Evolutionary conservation across 2,888 invertebrate genomes (phyloP).

Genomic region (Nematopogon swammerdamellus): DNA sequence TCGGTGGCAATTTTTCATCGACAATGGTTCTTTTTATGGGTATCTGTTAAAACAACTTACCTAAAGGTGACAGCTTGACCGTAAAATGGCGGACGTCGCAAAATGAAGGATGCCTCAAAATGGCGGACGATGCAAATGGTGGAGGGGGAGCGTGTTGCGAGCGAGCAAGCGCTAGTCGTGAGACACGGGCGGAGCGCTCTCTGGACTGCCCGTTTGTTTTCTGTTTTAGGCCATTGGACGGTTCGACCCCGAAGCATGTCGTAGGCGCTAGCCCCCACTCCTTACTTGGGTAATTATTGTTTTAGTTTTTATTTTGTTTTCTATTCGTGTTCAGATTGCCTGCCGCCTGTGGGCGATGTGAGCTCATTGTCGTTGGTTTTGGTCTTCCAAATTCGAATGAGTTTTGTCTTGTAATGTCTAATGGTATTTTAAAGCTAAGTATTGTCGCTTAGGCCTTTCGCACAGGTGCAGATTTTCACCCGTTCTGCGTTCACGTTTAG

Average conservation of each 20-base stretch:
- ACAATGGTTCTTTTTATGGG: too few species aligned
- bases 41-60: too few species aligned
- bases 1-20: too few species aligned
- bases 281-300: slow-evolving; percentile 62
- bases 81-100: too few species aligned
- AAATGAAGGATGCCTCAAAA: too few species aligned
- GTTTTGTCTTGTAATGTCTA: slow-evolving; percentile 8
- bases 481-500: too few species aligned
- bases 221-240: slow-evolving; percentile 64
- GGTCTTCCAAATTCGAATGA: slow-evolving; percentile 7
- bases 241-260: slow-evolving; percentile 54
- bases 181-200: slow-evolving; percentile 11
- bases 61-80: too few species aligned
- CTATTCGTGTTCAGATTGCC: slow-evolving; percentile 11
- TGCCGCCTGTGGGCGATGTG: slow-evolving; percentile 10
- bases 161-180: neutral
- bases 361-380: neutral
- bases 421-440: too few species aligned
- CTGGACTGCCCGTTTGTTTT: slow-evolving; percentile 34
- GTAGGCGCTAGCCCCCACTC: slow-evolving; percentile 58
- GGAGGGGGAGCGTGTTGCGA: neutral
- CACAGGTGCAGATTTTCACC: too few species aligned
- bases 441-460: too few species aligned
- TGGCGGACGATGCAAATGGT: too few species aligned
- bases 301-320: slow-evolving; percentile 19